Evolutionary conservation across 2,888 invertebrate genomes (phyloP).

Genomic region (Frankliniella intonsa): DNA sequence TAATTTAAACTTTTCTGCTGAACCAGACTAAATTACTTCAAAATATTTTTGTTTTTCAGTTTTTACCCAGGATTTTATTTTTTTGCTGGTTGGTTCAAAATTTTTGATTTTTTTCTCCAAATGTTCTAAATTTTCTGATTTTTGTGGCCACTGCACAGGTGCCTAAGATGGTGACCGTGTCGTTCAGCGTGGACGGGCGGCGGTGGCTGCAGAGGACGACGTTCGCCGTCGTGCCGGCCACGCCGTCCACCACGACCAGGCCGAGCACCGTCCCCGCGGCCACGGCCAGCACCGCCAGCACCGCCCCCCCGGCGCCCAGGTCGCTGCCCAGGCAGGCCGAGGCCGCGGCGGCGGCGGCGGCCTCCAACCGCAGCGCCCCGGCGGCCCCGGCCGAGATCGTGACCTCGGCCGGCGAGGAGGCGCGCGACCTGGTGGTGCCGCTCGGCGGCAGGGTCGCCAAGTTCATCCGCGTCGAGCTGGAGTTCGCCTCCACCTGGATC

Average conservation of each 20-base stretch:
- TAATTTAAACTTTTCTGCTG: too few species aligned
- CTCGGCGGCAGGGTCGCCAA: constrained; percentile 69
- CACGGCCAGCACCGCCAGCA: constrained; percentile 29
- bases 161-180: constrained; percentile 69
- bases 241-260: not conserved
- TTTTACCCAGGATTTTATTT: too few species aligned
- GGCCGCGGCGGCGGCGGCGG: constrained; percentile 35
- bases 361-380: constrained; percentile 41
- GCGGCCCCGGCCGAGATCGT: not conserved
- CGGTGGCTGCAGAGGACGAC: constrained; percentile 52
- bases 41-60: too few species aligned
- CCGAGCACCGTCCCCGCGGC: not conserved
- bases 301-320: constrained; percentile 32
- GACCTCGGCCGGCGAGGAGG: constrained; percentile 39
- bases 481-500: constrained; percentile 79
- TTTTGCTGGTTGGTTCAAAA: too few species aligned
- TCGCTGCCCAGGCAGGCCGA: constrained; percentile 28
- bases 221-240: not conserved
- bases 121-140: not conserved
- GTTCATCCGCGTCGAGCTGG: constrained; percentile 68
- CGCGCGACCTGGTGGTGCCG: constrained; percentile 64
- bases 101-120: too few species aligned
- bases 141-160: constrained; percentile 51
- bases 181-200: constrained; percentile 74
- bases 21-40: too few species aligned